A percentile compares a stretch with the other conserved stretches of the same genome.
phyloP scores from a whole-genome alignment of 2,113 vertebrate species.

The Arizona elegans region DNA sequence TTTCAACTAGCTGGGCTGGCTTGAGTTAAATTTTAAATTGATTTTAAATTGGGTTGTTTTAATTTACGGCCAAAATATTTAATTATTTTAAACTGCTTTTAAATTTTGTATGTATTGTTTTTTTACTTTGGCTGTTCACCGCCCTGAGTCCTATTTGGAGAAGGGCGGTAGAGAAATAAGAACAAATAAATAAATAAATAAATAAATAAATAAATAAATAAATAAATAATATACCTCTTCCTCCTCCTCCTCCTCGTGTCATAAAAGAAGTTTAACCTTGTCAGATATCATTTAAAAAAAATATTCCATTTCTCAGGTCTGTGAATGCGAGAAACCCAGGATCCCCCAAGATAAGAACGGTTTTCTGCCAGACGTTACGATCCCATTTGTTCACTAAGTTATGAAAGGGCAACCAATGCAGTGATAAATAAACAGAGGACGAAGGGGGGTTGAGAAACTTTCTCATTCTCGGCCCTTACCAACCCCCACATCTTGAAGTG shows the following conservation, averaged over 20 bases:
- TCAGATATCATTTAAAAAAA: neutral
- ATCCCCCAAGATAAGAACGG: constrained; percentile 6
- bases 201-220: no score
- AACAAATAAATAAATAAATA: no score
- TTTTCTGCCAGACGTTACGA: constrained; percentile 42
- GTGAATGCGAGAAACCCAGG: constrained; percentile 9
- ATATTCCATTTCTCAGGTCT: neutral
- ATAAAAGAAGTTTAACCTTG: neutral
- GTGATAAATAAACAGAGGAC: constrained; percentile 28
- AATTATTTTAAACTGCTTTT: no score
- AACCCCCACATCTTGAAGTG: constrained; percentile 63
- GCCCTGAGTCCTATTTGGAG: no score
- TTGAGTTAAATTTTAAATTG: no score
- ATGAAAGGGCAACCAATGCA: constrained; percentile 55
- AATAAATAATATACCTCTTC: no score
- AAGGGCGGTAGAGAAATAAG: no score
- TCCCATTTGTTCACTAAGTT: constrained; percentile 56
- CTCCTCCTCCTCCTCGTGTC: neutral
- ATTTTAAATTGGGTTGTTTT: no score
- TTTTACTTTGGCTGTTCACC: no score
- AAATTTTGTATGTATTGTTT: no score
- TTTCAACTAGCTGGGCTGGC: no score
- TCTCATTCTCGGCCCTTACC: constrained; percentile 50
- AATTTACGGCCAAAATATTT: no score
- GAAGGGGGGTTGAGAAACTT: neutral